phyloP scores from a whole-genome alignment of 2,113 vertebrate genomes.

The Lepidothrix coronata region DNA sequence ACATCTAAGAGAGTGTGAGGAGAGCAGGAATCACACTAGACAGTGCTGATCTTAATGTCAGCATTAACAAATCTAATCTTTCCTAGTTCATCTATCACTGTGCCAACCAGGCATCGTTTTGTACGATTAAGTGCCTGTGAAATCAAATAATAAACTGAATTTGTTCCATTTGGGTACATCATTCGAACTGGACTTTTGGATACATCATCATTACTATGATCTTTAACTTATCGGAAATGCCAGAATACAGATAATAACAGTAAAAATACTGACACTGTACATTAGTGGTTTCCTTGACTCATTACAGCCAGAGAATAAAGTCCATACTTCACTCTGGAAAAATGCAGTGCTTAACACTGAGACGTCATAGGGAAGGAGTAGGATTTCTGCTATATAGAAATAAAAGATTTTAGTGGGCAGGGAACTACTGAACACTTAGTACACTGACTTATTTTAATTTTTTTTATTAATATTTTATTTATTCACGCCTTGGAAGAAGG shows the following conservation, averaged over 20 bases:
- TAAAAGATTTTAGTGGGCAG: neutral
- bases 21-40: neutral
- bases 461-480: neutral
- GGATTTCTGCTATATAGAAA: neutral
- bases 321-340: neutral
- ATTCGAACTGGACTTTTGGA: constrained; percentile 1
- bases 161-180: constrained; percentile 8
- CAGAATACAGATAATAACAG: neutral
- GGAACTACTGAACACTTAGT: neutral
- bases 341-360: neutral
- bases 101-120: neutral
- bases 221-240: neutral
- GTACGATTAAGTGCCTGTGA: neutral
- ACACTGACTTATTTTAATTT: neutral
- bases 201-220: neutral
- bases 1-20: neutral
- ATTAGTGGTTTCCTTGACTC: neutral
- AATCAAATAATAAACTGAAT: constrained; percentile 50
- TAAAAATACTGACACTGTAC: neutral
- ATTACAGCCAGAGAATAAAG: neutral
- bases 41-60: neutral
- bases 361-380: neutral
- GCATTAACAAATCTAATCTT: neutral
- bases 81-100: constrained; percentile 1
- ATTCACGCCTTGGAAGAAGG: neutral